phyloP scores from a whole-genome alignment of 2,113 vertebrate genomes.

The Rhineura floridana region DNA sequence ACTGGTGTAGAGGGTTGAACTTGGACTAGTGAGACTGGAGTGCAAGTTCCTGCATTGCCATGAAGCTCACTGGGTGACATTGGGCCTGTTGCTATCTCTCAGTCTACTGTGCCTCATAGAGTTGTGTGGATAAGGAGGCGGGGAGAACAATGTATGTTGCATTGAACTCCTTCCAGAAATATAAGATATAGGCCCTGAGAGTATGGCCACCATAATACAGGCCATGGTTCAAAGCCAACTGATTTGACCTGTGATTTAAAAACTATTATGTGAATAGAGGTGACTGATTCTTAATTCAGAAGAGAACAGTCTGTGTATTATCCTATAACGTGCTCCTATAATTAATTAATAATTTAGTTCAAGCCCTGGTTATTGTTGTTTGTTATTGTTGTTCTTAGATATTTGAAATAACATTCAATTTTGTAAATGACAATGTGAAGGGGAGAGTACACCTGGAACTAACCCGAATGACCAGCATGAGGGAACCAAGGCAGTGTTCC shows the following conservation, averaged over 20 bases:
- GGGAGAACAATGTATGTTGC: not conserved
- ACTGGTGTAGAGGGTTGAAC: not conserved
- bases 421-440: not conserved
- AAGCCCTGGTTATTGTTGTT: not conserved
- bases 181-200: not conserved
- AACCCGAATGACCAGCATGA: not conserved
- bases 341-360: not conserved
- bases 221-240: constrained; percentile 6
- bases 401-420: not conserved
- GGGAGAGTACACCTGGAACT: not conserved
- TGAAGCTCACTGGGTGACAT: not conserved
- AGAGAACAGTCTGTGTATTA: constrained; percentile 25
- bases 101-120: not conserved
- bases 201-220: not conserved
- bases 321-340: not conserved
- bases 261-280: not conserved
- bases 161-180: not conserved
- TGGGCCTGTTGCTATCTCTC: not conserved
- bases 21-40: not conserved
- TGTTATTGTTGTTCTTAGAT: not conserved
- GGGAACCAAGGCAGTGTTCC: not conserved
- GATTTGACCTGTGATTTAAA: constrained; percentile 5
- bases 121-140: not conserved
- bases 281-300: not conserved
- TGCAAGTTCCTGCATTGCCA: not conserved